phyloP scores from a whole-genome alignment of 2,113 vertebrate genomes.

The Eonycteris spelaea region DNA sequence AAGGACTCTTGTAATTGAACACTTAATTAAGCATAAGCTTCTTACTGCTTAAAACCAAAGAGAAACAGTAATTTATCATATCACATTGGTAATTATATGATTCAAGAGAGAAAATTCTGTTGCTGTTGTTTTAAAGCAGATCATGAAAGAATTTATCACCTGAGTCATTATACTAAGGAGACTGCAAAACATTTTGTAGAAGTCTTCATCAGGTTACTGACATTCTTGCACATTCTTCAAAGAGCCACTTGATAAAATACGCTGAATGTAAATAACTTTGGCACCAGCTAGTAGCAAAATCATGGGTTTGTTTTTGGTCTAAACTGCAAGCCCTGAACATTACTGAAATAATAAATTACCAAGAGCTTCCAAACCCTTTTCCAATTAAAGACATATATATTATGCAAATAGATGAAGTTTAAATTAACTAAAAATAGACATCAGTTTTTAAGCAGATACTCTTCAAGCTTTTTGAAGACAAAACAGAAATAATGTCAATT shows the following conservation, averaged over 20 bases:
- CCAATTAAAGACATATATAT: conserved; percentile 13
- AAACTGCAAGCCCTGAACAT: neutral
- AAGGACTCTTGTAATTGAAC: neutral
- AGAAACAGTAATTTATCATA: neutral
- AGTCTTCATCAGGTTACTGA: neutral
- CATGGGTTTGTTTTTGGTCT: neutral
- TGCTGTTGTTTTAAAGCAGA: neutral
- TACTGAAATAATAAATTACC: neutral
- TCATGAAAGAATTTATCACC: neutral
- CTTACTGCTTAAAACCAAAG: neutral
- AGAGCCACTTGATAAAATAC: neutral
- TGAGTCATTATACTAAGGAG: neutral
- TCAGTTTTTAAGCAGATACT: neutral
- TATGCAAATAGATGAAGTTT: neutral
- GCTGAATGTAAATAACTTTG: neutral
- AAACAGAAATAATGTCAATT: neutral
- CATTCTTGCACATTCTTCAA: neutral
- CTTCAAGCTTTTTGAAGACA: neutral
- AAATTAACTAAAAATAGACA: conserved; percentile 18
- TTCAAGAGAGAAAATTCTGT: neutral
- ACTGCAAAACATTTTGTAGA: neutral
- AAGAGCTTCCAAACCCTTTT: neutral
- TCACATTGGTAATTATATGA: neutral
- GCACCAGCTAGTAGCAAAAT: neutral
- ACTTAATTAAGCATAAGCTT: neutral